Evolutionary conservation across 92 coral and sea anemone species (phyloP).

Genomic region (Pocillopora grandis): DNA sequence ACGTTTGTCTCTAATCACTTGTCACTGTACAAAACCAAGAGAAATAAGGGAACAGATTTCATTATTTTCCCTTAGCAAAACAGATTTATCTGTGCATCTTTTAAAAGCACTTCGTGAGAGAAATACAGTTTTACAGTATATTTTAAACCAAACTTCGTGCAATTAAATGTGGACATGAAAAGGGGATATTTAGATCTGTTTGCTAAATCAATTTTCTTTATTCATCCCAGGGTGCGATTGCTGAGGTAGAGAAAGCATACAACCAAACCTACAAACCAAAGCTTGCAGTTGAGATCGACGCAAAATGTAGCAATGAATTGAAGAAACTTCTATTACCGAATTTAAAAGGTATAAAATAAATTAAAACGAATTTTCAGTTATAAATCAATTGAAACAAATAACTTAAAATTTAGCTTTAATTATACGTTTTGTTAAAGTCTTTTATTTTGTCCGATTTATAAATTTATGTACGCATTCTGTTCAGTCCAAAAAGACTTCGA

Average conservation of each 20-base stretch:
- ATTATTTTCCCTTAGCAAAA: neutral
- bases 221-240: conserved; percentile 50
- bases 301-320: conserved; percentile 76
- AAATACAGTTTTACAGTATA: too few relatives aligned
- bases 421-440: neutral
- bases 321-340: conserved; percentile 85
- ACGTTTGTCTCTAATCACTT: too few relatives aligned
- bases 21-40: too few relatives aligned
- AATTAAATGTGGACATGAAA: neutral
- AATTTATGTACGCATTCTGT: neutral
- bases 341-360: conserved; percentile 74
- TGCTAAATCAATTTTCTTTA: neutral
- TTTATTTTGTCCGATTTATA: neutral
- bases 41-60: too few relatives aligned
- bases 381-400: neutral
- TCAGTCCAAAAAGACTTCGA: neutral
- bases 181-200: neutral
- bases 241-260: conserved; percentile 69
- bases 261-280: conserved; percentile 68
- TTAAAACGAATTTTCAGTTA: neutral
- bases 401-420: neutral
- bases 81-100: neutral
- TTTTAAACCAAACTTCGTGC: neutral
- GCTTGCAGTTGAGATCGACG: conserved; percentile 81
- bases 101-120: neutral